phyloP scores from a whole-genome alignment of 37 sponge, comb jelly and placozoan species.

The Diacarnus erythraeanus region DNA sequence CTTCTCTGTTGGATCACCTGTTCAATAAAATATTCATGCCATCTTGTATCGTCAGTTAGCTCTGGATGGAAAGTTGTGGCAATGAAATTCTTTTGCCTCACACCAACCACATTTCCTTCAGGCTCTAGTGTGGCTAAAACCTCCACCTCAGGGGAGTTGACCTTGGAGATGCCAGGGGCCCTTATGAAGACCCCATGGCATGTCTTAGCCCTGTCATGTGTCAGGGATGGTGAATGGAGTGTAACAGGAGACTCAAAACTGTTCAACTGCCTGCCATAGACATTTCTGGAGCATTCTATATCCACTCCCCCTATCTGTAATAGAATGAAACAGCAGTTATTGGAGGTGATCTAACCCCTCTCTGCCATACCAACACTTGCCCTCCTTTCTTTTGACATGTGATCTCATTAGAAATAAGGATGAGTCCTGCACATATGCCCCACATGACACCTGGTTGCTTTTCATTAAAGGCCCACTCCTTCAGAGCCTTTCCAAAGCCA shows the following conservation, averaged over 20 bases:
- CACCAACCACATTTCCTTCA: constrained; percentile 58
- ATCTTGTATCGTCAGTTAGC: constrained; percentile 63
- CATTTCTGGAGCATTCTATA: constrained; percentile 51
- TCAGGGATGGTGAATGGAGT: constrained; percentile 12
- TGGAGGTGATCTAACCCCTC: background rate
- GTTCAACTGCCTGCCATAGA: constrained; percentile 56
- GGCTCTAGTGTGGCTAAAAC: constrained; percentile 37
- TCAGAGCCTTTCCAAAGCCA: constrained; percentile 47
- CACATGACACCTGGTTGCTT: constrained; percentile 47
- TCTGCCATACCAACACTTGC: constrained; percentile 67
- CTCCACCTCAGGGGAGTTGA: constrained; percentile 36
- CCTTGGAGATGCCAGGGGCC: constrained; percentile 61
- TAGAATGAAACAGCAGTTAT: background rate
- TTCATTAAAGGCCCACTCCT: constrained; percentile 23
- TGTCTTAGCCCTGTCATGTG: background rate
- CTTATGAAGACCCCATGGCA: constrained; percentile 74
- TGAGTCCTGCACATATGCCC: constrained; percentile 85
- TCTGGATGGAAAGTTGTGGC: constrained; percentile 80
- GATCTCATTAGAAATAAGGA: constrained; percentile 56
- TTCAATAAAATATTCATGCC: constrained; percentile 58
- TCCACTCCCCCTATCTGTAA: constrained; percentile 67
- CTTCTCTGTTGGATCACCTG: constrained; percentile 1
- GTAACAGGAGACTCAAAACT: constrained; percentile 68
- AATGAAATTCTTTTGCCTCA: constrained; percentile 62
- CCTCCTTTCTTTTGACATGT: constrained; percentile 72